These are phyloP conservation scores for Blera fallax DNA, from an alignment of 2,888 invertebrate species.

Conservation along the genomic window DNA sequence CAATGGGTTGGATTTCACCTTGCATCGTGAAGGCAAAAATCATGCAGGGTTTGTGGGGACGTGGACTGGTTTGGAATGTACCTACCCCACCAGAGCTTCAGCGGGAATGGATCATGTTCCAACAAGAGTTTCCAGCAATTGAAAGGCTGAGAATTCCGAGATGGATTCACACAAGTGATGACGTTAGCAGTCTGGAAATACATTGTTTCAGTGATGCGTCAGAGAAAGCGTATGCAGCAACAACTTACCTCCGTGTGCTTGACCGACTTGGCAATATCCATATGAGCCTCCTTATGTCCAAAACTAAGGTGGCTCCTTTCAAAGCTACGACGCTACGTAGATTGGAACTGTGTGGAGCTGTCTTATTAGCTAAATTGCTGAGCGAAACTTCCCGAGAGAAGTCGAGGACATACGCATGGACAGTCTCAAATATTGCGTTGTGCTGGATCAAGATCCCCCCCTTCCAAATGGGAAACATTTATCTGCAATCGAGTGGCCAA, in stretches of 20 bases:
- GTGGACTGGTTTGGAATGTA: constrained; percentile 41
- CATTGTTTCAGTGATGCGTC: neutral
- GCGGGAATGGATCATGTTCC: neutral
- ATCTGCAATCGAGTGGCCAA: constrained; percentile 60
- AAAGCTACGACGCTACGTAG: neutral
- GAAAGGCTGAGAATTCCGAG: neutral
- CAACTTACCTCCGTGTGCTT: neutral
- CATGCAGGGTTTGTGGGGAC: constrained; percentile 57
- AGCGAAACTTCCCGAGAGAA: neutral
- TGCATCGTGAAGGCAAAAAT: constrained; percentile 54
- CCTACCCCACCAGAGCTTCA: neutral
- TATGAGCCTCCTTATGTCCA: neutral
- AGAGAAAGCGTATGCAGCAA: neutral
- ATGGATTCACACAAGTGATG: neutral
- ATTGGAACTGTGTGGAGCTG: neutral
- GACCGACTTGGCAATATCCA: neutral
- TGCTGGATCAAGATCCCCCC: too few relatives aligned
- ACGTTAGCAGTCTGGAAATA: neutral
- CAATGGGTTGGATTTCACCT: constrained; percentile 58
- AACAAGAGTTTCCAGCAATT: neutral
- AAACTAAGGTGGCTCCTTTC: constrained; percentile 3
- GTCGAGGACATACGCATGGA: neutral
- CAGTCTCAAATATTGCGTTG: neutral
- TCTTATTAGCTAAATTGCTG: neutral
- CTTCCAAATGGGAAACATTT: constrained; percentile 21